Evolutionary conservation across 1,140 invertebrate genomes (phyloP).

Genomic region (Papilio xuthus): DNA sequence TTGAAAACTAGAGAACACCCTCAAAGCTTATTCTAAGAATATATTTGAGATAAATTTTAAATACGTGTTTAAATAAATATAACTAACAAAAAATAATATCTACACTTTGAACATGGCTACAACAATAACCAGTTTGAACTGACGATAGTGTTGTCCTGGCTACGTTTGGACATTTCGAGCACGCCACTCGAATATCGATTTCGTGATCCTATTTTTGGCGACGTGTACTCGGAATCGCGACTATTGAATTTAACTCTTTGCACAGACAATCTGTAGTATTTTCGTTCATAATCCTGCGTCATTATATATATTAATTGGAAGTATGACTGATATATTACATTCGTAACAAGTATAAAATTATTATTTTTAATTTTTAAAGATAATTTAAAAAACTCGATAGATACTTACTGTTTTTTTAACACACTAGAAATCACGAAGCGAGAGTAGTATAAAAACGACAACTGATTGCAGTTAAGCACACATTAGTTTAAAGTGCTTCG

Average conservation of each 20-base stretch:
- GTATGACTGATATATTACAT: too few species aligned
- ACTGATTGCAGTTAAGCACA: conserved; percentile 21
- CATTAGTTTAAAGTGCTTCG: conserved; percentile 16
- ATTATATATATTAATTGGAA: not conserved
- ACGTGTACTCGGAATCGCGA: conserved; percentile 32
- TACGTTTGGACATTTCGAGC: conserved; percentile 34
- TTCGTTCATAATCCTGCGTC: not conserved
- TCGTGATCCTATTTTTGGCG: conserved; percentile 33
- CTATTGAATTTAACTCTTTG: conserved; percentile 29
- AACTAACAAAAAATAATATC: not conserved
- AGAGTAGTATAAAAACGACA: conserved; percentile 2
- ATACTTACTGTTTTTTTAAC: not conserved
- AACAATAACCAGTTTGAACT: conserved; percentile 17
- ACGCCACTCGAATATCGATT: conserved; percentile 39
- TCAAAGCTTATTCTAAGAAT: too few species aligned
- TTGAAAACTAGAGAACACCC: too few species aligned
- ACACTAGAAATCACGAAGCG: not conserved
- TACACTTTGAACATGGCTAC: conserved; percentile 32
- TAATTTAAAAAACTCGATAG: not conserved
- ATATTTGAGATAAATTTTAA: not conserved
- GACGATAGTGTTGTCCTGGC: conserved; percentile 29
- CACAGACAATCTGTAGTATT: not conserved
- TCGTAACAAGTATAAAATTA: too few species aligned
- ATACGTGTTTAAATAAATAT: not conserved
- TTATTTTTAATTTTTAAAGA: too few species aligned